phyloP scores from a whole-genome alignment of 2,888 invertebrate genomes.

The Timandra comae region DNA sequence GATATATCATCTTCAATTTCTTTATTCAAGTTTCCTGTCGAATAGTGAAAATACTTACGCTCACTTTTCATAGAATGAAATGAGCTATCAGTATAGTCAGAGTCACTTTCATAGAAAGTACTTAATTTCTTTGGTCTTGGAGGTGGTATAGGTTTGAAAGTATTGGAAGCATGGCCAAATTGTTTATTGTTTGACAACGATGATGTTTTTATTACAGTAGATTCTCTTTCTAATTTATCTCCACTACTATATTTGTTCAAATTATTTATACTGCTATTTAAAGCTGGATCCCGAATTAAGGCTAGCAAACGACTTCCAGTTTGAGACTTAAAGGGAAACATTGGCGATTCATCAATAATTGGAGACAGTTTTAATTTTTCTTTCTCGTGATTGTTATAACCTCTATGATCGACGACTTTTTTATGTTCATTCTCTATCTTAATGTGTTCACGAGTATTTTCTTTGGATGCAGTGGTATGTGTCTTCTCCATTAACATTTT shows the following conservation, averaged over 20 bases:
- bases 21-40: conserved; percentile 64
- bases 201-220: conserved; percentile 20
- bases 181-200: conserved; percentile 17
- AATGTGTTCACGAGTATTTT: conserved; percentile 78
- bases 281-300: conserved; percentile 75
- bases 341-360: conserved; percentile 26
- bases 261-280: conserved; percentile 47
- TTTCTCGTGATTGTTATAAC: conserved; percentile 56
- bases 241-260: conserved; percentile 33
- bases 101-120: conserved; percentile 63
- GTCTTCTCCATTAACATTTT: conserved; percentile 77
- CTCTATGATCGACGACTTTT: conserved; percentile 81
- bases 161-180: conserved; percentile 25
- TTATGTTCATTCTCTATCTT: conserved; percentile 83
- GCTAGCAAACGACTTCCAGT: conserved; percentile 78
- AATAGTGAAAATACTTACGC: conserved; percentile 60
- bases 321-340: conserved; percentile 65
- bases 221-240: conserved; percentile 32
- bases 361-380: conserved; percentile 23
- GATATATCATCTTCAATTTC: conserved; percentile 68
- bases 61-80: conserved; percentile 55
- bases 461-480: conserved; percentile 60
- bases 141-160: conserved; percentile 57
- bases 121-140: conserved; percentile 57
- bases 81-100: conserved; percentile 57